phyloP scores from a whole-genome alignment of 2,888 invertebrate genomes.

The Belgica antarctica region DNA sequence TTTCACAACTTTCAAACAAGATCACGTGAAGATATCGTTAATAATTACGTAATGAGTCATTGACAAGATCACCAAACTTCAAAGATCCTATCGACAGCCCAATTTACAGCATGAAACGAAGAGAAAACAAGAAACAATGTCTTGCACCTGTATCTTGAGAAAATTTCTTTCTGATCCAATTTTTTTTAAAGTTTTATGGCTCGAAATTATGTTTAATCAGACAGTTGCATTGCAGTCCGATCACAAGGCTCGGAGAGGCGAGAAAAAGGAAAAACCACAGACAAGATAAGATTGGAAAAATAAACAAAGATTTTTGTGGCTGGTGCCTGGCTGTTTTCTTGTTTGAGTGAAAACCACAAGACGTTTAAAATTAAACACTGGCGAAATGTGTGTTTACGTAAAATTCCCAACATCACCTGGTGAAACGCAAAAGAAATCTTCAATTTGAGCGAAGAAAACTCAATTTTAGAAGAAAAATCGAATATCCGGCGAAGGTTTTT shows the following conservation, averaged over 20 bases:
- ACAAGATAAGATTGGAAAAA: constrained; percentile 39
- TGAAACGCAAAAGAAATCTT: not conserved
- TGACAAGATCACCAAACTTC: constrained; percentile 6
- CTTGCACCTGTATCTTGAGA: constrained; percentile 28
- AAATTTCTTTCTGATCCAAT: constrained; percentile 18
- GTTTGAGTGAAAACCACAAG: constrained; percentile 19
- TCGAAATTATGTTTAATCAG: constrained; percentile 37
- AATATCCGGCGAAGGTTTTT: constrained; percentile 31
- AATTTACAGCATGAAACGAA: constrained; percentile 33
- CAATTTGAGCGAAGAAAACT: not conserved
- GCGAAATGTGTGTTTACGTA: not conserved
- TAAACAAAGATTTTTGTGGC: constrained; percentile 11
- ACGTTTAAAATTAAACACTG: constrained; percentile 23
- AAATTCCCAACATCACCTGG: not conserved
- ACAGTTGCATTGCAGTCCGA: not conserved
- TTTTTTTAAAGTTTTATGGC: constrained; percentile 24
- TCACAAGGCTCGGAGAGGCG: constrained; percentile 38
- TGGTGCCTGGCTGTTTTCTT: not conserved
- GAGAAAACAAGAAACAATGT: not conserved
- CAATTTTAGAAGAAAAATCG: constrained; percentile 1
- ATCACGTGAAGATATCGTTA: not conserved
- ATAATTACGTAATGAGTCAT: constrained; percentile 34
- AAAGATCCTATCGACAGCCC: constrained; percentile 33
- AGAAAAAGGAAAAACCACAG: constrained; percentile 36
- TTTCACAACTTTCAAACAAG: too few relatives aligned